Evolutionary conservation across 2,888 invertebrate genomes (phyloP), one percentile per base, ranked within the genome.

Genomic region (Apoda limacodes): DNA sequence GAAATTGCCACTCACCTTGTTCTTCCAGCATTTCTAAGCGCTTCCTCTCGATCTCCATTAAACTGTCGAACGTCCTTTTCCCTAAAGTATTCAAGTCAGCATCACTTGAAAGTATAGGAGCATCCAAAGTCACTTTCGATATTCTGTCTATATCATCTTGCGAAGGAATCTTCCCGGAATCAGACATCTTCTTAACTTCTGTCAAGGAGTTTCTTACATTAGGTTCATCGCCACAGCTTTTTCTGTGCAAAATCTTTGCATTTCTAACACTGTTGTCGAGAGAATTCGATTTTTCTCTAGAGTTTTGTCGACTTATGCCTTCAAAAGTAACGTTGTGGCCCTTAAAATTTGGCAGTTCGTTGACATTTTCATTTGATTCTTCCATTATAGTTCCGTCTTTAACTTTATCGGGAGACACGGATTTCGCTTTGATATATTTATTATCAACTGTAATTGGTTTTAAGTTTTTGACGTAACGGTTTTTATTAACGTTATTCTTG

Each of bases 21-120:
- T 94, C 92, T 41, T 92, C 93, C 55, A 95, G 81, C 83, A 94
- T 88, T 46, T 90, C 83, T 55, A 93, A 87, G 32, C 95, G 80
- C 65, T 93, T 94, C 50, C 92, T 85, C 65, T 95, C 95, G 37
- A 95, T 92, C 72, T 95, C 94, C 74, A 89, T 89, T 35, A 95
- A 82, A 45, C 94, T 94, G 48, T 93, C 93, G 45, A 92, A 83
- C 1, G 93, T 92, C 54, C 91, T 87, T 37, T 88, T 86, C 10
- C 91, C 89, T 23, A 89, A 67, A 3, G 88, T 86, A 28, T 78
- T 78, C 51, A 83, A 85, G 38, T 88, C 85, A 0, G 87, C 85
- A 47, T 87, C 86, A 31, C 85, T 86, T 3, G 87, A 83, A 33
- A 89, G 75, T 35, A 93, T 86, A 3, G 93, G 93, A 1, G 93